phyloP scores from a whole-genome alignment of 2,113 vertebrate species.

The Ctenodactylus gundi region DNA sequence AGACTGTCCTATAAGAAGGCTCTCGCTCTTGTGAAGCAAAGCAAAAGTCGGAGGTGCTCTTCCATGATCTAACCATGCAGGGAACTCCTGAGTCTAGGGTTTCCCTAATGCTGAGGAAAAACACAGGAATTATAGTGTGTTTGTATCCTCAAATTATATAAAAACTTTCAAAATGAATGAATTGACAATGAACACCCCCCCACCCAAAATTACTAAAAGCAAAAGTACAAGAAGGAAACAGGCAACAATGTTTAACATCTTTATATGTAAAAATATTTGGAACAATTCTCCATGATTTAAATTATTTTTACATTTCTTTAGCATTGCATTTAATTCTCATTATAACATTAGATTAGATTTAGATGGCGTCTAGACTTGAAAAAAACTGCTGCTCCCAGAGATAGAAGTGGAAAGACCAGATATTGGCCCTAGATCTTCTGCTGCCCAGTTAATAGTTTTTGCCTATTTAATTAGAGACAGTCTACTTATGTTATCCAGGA shows the following conservation, averaged over 20 bases:
- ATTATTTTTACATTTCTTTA: neutral
- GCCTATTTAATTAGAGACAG: neutral
- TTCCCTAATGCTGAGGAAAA: neutral
- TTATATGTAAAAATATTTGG: neutral
- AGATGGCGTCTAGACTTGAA: no score
- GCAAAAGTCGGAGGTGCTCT: neutral
- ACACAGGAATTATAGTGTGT: neutral
- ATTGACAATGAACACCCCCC: neutral
- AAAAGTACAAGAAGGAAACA: slow-evolving; percentile 26
- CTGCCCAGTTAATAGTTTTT: neutral
- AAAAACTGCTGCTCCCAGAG: slow-evolving; percentile 2
- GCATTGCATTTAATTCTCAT: neutral
- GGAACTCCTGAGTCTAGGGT: neutral
- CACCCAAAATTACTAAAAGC: slow-evolving; percentile 10
- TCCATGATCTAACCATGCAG: neutral
- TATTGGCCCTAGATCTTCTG: neutral
- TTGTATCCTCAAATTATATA: neutral
- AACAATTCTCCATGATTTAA: neutral
- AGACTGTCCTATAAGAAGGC: neutral
- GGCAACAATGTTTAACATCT: neutral
- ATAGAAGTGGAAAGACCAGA: neutral
- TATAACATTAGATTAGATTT: neutral
- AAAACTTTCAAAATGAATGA: slow-evolving; percentile 10
- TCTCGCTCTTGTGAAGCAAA: neutral
- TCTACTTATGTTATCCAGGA: neutral